Conservation (phyloP, 2,797 vertebrate genomes). For the Cyprinella venusta region DNA sequence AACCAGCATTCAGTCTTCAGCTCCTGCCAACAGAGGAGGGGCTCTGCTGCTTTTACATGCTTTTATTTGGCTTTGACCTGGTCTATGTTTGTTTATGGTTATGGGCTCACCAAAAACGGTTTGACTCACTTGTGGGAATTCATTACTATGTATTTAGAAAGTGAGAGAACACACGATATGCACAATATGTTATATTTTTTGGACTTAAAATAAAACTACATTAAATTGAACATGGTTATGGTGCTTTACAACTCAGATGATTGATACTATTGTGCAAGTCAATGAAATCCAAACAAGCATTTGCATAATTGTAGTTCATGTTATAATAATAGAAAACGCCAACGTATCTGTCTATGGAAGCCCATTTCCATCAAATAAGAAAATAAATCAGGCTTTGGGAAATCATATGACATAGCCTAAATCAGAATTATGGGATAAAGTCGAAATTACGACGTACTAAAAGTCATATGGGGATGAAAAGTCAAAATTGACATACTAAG, state of each 20-base stretch:
- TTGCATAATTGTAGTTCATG: background rate
- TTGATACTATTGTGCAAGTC: background rate
- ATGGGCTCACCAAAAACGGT: background rate
- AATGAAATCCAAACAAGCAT: constrained; percentile 1
- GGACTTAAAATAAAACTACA: background rate
- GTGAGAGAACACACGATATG: too few species aligned
- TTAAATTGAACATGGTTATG: background rate
- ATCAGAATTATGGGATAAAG: too few species aligned
- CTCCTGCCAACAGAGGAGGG: constrained; percentile 1
- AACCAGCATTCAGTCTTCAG: constrained; percentile 25
- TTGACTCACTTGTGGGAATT: background rate
- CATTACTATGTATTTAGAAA: background rate
- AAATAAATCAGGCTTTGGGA: background rate
- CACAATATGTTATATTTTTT: too few species aligned
- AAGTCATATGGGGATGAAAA: too few species aligned
- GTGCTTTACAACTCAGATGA: background rate
- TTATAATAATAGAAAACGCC: background rate
- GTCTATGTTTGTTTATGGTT: background rate
- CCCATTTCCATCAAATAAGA: background rate
- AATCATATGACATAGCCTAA: background rate
- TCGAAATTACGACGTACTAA: too few species aligned
- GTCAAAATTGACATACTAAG: too few species aligned
- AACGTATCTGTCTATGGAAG: background rate
- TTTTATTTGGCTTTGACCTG: constrained; percentile 3
- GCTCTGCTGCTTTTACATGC: background rate